Evolutionary conservation across 2,888 invertebrate species (phyloP), one percentile per base, ranked within the genome.

Genomic region (Rugalucina vietnamica): DNA sequence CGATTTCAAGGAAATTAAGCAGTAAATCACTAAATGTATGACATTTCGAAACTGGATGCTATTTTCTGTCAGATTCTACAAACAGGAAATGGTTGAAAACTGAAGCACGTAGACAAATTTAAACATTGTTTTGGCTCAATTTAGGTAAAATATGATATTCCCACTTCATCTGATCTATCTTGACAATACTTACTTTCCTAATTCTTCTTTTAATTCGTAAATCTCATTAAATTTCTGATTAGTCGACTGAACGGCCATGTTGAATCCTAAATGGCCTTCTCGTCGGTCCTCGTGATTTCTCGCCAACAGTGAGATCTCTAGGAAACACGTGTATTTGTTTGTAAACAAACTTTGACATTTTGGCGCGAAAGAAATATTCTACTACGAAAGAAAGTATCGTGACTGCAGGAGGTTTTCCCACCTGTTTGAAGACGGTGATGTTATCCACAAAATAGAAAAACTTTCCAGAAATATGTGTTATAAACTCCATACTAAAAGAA

Each of bases 171-270:
- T 29, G 34, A 1, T 18, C 8, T 14, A 12, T 69, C 34, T 34
- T 50, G 14, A 34, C 49, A 14, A 81, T 95, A 97, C 98, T 97
- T 96, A 98, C 98, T 99, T 99, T 96, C 99, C 99, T 95, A 99
- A 97, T 96, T 99, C 99, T 96, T 99, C 99, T 96, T 99, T 99
- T 93, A 99, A 97, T 95, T 99, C 99, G 96, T 99, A 99, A 96
- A 99, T 99, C 96, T 99, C 99, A 96, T 98, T 99, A 96, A 99
- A 99, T 95, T 99, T 98, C 95, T 98, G 99, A 96, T 98, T 98
- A 96, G 97, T 91, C 86, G 94, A 93, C 90, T 93, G 95, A 90
- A 95, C 93, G 88, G 94, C 95, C 93, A 94, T 94, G 91, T 94
- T 94, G 94, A 94, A 93, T 92, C 92, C 87, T 91, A 93, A 93